Conservation (phyloP, 2,888 invertebrate species). For the Diabrotica balteata region DNA sequence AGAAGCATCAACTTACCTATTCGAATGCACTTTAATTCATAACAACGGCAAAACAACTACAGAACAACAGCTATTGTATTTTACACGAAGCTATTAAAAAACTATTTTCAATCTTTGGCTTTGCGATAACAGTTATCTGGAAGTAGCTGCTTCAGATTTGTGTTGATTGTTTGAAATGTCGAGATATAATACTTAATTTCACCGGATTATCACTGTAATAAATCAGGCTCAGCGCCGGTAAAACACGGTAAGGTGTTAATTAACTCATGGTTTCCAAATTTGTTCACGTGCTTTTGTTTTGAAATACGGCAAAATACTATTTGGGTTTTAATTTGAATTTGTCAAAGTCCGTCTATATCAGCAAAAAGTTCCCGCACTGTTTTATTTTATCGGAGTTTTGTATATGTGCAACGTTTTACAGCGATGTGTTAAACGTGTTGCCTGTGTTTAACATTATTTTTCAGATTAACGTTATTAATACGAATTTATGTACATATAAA, state of each 20-base stretch:
- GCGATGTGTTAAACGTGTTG: too few relatives aligned
- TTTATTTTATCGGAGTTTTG: background rate
- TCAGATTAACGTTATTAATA: too few relatives aligned
- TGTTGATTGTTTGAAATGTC: constrained; percentile 16
- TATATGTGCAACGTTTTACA: too few relatives aligned
- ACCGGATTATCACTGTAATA: background rate
- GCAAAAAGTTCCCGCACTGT: background rate
- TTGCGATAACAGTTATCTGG: constrained; percentile 17
- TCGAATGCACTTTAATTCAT: too few relatives aligned
- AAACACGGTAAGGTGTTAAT: constrained; percentile 29
- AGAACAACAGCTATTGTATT: too few relatives aligned
- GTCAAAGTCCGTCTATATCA: constrained; percentile 11
- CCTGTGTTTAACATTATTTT: too few relatives aligned
- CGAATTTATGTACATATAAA: too few relatives aligned
- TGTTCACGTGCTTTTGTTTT: constrained; percentile 33
- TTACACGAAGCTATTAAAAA: background rate
- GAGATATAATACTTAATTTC: constrained; percentile 2
- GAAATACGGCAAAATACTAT: constrained; percentile 35
- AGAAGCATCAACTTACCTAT: too few relatives aligned
- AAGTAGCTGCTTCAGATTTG: constrained; percentile 15
- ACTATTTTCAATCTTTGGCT: constrained; percentile 4
- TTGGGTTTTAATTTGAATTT: constrained; percentile 29
- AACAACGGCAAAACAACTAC: too few relatives aligned
- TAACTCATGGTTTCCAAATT: constrained; percentile 19
- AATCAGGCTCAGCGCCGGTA: constrained; percentile 14